Evolutionary conservation across 2,113 vertebrate species (phyloP).

Genomic region (Gulo gulo): DNA sequence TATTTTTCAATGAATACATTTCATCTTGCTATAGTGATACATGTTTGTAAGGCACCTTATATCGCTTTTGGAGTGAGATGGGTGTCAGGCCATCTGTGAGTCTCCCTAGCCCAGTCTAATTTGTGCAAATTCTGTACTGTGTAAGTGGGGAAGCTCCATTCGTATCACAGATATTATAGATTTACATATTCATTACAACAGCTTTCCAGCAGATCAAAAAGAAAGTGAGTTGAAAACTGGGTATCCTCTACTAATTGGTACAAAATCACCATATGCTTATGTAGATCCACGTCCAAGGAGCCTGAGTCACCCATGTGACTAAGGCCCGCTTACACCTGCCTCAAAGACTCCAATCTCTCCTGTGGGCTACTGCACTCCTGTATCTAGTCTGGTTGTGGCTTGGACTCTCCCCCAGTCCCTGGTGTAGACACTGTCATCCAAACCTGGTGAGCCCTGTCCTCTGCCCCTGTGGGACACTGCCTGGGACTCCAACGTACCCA

Average conservation of each 20-base stretch:
- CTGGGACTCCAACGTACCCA: background rate
- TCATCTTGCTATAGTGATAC: background rate
- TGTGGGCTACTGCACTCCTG: background rate
- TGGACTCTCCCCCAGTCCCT: background rate
- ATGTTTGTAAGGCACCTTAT: background rate
- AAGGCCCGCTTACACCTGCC: background rate
- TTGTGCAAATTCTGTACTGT: background rate
- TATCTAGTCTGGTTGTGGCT: background rate
- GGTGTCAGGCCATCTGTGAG: background rate
- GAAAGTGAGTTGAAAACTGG: background rate
- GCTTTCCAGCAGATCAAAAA: background rate
- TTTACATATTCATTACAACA: background rate
- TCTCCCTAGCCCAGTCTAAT: background rate
- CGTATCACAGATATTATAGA: background rate
- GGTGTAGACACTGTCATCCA: background rate
- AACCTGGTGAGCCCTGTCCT: background rate
- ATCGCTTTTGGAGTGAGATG: background rate
- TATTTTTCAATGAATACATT: conserved; percentile 17
- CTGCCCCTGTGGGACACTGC: background rate
- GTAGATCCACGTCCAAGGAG: background rate
- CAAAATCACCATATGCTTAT: background rate
- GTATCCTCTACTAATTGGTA: background rate
- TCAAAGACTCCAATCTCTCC: background rate
- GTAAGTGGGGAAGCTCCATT: background rate
- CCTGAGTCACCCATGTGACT: background rate